Evolutionary conservation across 2,113 vertebrate species (phyloP).

Genomic region (Lamprotornis superbus): DNA sequence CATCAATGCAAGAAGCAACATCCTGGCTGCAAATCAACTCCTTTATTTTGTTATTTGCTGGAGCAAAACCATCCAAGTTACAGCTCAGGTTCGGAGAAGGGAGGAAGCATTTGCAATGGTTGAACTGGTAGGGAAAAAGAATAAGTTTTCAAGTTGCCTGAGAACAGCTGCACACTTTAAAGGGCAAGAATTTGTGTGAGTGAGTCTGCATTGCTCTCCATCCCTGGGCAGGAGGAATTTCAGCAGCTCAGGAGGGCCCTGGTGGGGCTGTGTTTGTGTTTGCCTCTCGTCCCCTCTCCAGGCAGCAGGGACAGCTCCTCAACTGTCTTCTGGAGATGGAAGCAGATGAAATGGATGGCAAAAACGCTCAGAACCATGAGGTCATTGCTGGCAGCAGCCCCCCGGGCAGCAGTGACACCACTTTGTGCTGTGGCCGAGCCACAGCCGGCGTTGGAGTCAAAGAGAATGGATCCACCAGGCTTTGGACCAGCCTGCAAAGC

Average conservation of each 20-base stretch:
- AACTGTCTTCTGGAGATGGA: background rate
- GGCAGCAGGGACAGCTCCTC: background rate
- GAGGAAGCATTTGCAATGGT: background rate
- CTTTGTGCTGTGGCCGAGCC: background rate
- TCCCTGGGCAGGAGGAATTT: background rate
- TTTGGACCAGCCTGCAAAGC: constrained; percentile 26
- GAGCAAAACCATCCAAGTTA: background rate
- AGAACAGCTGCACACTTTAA: background rate
- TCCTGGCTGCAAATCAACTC: background rate
- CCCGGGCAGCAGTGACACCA: background rate
- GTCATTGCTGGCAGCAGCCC: background rate
- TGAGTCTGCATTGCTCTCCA: background rate
- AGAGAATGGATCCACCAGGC: background rate
- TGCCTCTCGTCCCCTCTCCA: background rate
- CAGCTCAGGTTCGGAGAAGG: background rate
- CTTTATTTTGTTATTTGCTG: background rate
- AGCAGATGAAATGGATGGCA: background rate
- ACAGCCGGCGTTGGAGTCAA: background rate
- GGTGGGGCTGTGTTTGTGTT: background rate
- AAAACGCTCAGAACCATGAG: background rate
- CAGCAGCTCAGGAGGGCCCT: background rate
- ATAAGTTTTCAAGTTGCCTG: background rate
- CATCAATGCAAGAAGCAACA: rapidly evolving
- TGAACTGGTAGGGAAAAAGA: background rate
- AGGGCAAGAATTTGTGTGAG: background rate